phyloP scores from a whole-genome alignment of 2,888 invertebrate species.

The Nymphalis urticae region DNA sequence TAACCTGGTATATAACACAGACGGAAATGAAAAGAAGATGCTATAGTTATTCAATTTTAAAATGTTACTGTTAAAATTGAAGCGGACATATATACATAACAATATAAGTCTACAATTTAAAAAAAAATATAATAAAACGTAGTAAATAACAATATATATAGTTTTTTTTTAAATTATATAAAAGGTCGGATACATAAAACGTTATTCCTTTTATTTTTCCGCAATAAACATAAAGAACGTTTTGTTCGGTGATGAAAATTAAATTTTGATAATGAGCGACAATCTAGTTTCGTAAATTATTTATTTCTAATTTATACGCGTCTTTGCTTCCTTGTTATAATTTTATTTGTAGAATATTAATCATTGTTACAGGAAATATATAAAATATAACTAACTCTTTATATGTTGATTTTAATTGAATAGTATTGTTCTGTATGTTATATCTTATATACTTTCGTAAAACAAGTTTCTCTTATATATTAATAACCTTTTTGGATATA shows the following conservation, averaged over 20 bases:
- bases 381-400: background rate
- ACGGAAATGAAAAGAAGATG: too few species aligned
- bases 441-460: too few species aligned
- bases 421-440: too few species aligned
- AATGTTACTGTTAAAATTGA: too few species aligned
- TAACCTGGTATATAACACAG: too few species aligned
- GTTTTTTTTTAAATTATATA: background rate
- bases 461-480: too few species aligned
- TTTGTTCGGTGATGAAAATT: background rate
- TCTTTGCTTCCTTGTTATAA: constrained; percentile 9
- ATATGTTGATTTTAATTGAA: too few species aligned
- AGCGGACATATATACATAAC: too few species aligned
- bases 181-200: background rate
- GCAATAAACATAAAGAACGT: background rate
- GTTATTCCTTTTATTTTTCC: constrained; percentile 6
- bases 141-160: background rate
- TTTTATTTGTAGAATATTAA: background rate
- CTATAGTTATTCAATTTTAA: too few species aligned
- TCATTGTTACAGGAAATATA: background rate
- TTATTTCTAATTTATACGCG: constrained; percentile 1
- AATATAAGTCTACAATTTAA: too few species aligned
- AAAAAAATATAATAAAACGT: background rate
- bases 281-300: constrained; percentile 5
- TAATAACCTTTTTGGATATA: too few species aligned
- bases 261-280: constrained; percentile 2